These are phyloP conservation scores for Apogon hyalosoma DNA, from an alignment of 2,797 vertebrate genomes.

Conservation along the genomic window DNA sequence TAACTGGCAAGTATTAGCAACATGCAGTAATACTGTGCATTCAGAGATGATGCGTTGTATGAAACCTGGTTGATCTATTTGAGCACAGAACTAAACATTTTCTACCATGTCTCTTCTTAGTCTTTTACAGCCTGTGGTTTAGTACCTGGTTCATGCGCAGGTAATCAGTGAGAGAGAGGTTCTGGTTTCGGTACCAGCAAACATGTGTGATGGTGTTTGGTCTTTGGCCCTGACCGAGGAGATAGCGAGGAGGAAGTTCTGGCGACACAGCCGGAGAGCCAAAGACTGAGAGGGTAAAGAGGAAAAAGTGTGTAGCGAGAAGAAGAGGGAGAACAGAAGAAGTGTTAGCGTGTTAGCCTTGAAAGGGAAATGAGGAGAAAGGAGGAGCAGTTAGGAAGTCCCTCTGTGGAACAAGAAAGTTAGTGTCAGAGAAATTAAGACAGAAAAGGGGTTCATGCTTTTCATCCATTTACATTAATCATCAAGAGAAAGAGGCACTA, in stretches of 20 bases:
- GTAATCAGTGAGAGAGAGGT: slow-evolving; percentile 93
- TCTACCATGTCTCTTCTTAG: neutral
- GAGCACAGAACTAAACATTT: too few relatives aligned
- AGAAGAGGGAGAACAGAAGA: slow-evolving; percentile 2
- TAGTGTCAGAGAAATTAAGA: slow-evolving; percentile 28
- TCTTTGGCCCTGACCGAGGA: slow-evolving; percentile 90
- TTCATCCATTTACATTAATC: neutral
- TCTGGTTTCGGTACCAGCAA: slow-evolving; percentile 97
- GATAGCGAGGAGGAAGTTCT: slow-evolving; percentile 90
- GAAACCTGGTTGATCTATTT: too few relatives aligned
- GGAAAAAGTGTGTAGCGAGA: slow-evolving; percentile 7
- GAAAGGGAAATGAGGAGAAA: slow-evolving; percentile 4
- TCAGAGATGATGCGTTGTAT: too few relatives aligned
- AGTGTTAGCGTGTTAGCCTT: slow-evolving; percentile 66
- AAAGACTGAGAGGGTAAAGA: slow-evolving; percentile 82
- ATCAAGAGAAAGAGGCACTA: neutral
- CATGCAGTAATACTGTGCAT: too few relatives aligned
- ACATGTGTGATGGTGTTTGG: slow-evolving; percentile 96
- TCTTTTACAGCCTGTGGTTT: neutral
- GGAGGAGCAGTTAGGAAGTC: slow-evolving; percentile 31
- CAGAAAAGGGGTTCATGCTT: slow-evolving; percentile 9
- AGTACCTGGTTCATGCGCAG: slow-evolving; percentile 95
- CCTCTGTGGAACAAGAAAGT: slow-evolving; percentile 58
- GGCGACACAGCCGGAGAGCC: slow-evolving; percentile 87
- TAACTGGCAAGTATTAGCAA: too few relatives aligned